Base-by-base conservation (phyloP, 1,140 invertebrate species). In the Apis mellifera region DNA sequence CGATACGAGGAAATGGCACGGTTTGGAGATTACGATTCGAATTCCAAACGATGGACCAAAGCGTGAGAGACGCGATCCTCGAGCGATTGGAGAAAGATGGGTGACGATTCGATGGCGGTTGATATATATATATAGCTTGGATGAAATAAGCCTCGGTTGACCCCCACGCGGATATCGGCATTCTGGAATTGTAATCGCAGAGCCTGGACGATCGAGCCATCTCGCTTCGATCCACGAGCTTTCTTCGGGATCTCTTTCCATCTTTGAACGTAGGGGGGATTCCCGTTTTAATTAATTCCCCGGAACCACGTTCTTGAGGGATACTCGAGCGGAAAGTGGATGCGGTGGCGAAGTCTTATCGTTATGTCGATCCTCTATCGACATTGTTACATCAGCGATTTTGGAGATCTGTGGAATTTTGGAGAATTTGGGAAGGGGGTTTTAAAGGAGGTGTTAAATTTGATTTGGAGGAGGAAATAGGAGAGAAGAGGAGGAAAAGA, bases 181-280 rank as follows among this genome's bases (percentile, higher is more conserved):
- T 92, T 90, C 91, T 90, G 85, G 91, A 92, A 93, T 93, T 92
- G 92, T 92, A 93, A 93, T 93, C 89, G 91, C 80, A 83, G 75
- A 80, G 65, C 64, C 77, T n/a, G 83, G 88, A 86, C 79, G 84
- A 73, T 69, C 86, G 83, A 78, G 60, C 52, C 52, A 60, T 55
- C 70, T 42, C 55, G 26, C 60, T 32, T 23, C 64, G 26, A 12
- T 26, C 23, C 7, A n/a, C 59, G 17, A 26, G 4, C 54, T 21
- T n/a, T 23, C 50, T 68, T 23, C 54, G 32, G 5, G 32, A 13
- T 17, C 59, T 60, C 13, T 32, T 42, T 42, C 19, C n/a, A 15
- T 21, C 50, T 65, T 64, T 42, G 13, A 42, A 80, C 60, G 70
- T 60, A 80, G 64, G 23, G 83, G 84, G 89, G 85, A 91, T 92